phyloP scores from a whole-genome alignment of 2,797 vertebrate species.

The Chelon auratus region DNA sequence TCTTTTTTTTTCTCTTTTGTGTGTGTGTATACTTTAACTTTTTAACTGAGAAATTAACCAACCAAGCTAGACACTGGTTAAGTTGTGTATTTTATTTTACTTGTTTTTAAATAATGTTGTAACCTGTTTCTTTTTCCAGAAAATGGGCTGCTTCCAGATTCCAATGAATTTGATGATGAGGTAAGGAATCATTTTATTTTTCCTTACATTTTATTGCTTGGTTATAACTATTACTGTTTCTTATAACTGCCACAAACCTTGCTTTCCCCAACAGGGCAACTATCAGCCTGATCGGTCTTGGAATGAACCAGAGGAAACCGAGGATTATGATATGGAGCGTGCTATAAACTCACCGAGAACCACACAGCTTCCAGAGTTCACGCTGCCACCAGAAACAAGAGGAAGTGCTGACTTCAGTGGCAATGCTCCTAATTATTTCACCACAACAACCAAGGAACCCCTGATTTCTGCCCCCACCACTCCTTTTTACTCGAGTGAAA shows the following conservation, averaged over 20 bases:
- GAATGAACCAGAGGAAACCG: slow-evolving; percentile 54
- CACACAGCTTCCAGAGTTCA: slow-evolving; percentile 61
- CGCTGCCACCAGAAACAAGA: slow-evolving; percentile 22
- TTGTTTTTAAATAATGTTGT: slow-evolving; percentile 37
- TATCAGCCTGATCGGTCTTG: slow-evolving; percentile 59
- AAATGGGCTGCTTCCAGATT: slow-evolving; percentile 82
- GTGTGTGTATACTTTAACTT: background rate
- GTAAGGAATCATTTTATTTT: slow-evolving; percentile 53
- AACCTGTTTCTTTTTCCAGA: slow-evolving; percentile 87
- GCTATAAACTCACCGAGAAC: slow-evolving; percentile 45
- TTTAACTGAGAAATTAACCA: background rate
- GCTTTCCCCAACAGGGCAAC: slow-evolving; percentile 60
- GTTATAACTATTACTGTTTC: background rate
- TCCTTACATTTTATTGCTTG: background rate
- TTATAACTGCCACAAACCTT: background rate
- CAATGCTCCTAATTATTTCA: slow-evolving; percentile 33
- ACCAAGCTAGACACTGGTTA: background rate
- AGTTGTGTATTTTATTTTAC: background rate
- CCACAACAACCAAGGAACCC: slow-evolving; percentile 1
- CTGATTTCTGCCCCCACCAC: slow-evolving; percentile 8
- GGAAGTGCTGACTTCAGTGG: slow-evolving; percentile 31
- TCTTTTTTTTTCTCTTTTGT: background rate
- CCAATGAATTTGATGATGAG: slow-evolving; percentile 83
- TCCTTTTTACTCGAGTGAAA: slow-evolving; percentile 4
- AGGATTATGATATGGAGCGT: slow-evolving; percentile 51